Evolutionary conservation across 2,797 vertebrate species (phyloP), one percentile per base, ranked within the genome.

Genomic region (Ptychobarbus kaznakovi): DNA sequence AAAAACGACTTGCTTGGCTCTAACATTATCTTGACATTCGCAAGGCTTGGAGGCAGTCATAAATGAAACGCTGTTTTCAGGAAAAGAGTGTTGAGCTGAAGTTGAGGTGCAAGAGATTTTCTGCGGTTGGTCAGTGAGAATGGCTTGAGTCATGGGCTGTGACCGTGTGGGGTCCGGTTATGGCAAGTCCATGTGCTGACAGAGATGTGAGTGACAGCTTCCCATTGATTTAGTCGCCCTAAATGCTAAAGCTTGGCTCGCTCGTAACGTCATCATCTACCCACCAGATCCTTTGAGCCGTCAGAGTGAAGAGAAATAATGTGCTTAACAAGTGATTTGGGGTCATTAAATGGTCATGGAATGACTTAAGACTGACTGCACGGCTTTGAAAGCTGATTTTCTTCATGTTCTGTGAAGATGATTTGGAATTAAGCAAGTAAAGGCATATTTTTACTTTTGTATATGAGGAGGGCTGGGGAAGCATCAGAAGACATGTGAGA

Each of bases 201-300:
- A 12, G 53, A 75, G 72, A 63, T 53, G 72, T 25, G 58, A 83
- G 56, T 35, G 81, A 38, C 56, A 65, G 40, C 44, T 75, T 49
- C 28, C 28, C 65, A 65, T 75, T 65, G 56, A 83, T 35, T 75
- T 70, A 75, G 20, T 35, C 70, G 75, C 22, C 28, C 22, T 49
- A 38, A 83, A 63, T 35, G 16, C 13, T 35, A 42, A 51, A 20
- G 58, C 13, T 13, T 28, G 56, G 16, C 81, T 51, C 3, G 22
- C 13, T 63, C 22, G 4, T 40, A 53, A 76, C 28, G 9, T 40
- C 58, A 65, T 51, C 25, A 16, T 46, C 81, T 8, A n/a, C 70
- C 42, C 58, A 38, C 70, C 32, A 32, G 22, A 76, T 42, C 28
- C 61, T 66, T 15, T 66, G 61, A 83, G 61, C 73, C 28, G 44